phyloP scores from a whole-genome alignment of 2,113 vertebrate genomes.

The Noturus placidus region DNA sequence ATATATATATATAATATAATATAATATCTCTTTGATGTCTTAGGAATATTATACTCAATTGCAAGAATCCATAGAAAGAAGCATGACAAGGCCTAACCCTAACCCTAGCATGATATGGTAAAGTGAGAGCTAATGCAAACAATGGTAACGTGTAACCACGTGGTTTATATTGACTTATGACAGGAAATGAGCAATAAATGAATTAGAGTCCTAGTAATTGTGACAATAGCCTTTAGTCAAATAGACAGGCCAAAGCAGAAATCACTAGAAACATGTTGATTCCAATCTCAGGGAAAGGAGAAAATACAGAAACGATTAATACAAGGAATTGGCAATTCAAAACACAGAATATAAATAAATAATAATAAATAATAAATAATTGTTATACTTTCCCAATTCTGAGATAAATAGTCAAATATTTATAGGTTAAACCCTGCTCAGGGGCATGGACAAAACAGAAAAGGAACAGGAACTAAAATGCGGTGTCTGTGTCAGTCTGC shows the following conservation, averaged over 20 bases:
- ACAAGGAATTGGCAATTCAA: neutral
- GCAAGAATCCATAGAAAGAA: neutral
- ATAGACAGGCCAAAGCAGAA: neutral
- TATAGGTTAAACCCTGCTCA: too few relatives aligned
- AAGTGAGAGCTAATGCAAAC: neutral
- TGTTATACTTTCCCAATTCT: neutral
- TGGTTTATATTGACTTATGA: too few relatives aligned
- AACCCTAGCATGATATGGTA: neutral
- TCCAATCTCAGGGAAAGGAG: neutral
- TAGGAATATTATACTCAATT: too few relatives aligned
- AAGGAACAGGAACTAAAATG: too few relatives aligned
- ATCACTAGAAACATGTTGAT: neutral
- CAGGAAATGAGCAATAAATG: neutral
- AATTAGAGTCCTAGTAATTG: neutral
- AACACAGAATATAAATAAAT: neutral
- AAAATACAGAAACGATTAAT: neutral
- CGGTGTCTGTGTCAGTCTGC: too few relatives aligned
- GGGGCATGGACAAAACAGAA: too few relatives aligned
- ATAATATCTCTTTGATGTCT: too few relatives aligned
- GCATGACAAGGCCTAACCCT: neutral
- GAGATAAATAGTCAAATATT: too few relatives aligned
- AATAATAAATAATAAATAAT: too few relatives aligned
- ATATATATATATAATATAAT: too few relatives aligned
- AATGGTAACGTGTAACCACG: too few relatives aligned
- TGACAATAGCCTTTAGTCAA: neutral